phyloP scores from a whole-genome alignment of 2,113 vertebrate species.

The Rhabdornis inornatus region DNA sequence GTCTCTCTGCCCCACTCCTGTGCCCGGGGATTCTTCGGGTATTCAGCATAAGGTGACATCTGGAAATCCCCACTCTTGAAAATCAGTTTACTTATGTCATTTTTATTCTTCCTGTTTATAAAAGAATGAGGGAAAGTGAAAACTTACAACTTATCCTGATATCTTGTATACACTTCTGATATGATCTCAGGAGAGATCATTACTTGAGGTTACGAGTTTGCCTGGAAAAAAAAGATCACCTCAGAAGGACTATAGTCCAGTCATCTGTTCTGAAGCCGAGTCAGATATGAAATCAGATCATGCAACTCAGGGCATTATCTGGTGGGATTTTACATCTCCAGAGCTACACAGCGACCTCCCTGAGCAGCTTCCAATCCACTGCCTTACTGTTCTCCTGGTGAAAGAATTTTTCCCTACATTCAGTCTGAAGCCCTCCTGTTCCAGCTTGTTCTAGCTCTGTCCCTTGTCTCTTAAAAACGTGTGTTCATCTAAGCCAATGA shows the following conservation, averaged over 20 bases:
- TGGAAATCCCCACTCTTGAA: constrained; percentile 97
- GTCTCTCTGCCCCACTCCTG: constrained; percentile 95
- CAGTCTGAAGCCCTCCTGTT: background rate
- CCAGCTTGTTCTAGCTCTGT: background rate
- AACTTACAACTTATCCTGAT: background rate
- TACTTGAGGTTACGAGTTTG: background rate
- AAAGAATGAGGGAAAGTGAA: constrained; percentile 44
- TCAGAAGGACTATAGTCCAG: background rate
- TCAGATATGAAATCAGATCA: background rate
- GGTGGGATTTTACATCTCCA: background rate
- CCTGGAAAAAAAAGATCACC: background rate
- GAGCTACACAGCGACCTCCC: background rate
- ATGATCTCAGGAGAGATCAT: background rate
- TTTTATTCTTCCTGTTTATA: constrained; percentile 89
- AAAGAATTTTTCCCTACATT: background rate
- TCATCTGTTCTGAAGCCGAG: background rate
- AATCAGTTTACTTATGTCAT: constrained; percentile 98
- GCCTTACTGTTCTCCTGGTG: background rate
- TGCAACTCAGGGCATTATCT: background rate
- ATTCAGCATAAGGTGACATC: constrained; percentile 94
- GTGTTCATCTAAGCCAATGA: background rate
- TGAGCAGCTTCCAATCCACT: background rate
- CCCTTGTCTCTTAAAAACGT: background rate
- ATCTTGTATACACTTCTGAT: background rate
- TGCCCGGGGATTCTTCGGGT: constrained; percentile 88